Evolutionary conservation across 2,797 vertebrate species (phyloP).

Genomic region (Esox lucius): DNA sequence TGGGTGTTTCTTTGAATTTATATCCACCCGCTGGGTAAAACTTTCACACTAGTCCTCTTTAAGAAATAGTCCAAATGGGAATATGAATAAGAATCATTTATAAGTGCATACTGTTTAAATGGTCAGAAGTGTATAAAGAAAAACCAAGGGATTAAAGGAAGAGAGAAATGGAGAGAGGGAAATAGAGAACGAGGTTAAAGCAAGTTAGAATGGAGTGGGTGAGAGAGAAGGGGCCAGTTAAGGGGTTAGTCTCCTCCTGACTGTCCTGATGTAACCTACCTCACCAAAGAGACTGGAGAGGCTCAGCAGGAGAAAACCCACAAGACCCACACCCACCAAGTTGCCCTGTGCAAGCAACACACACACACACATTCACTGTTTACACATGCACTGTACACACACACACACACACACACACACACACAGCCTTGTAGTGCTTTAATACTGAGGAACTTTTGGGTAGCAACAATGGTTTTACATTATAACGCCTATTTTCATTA

Average conservation of each 20-base stretch:
- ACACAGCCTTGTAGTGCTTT: neutral
- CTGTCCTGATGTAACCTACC: slow-evolving; percentile 56
- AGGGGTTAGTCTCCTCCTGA: slow-evolving; percentile 42
- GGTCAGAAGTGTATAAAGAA: neutral
- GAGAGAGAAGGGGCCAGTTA: slow-evolving; percentile 43
- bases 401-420: neutral
- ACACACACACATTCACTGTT: neutral
- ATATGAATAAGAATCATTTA: slow-evolving; percentile 12
- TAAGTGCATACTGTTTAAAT: neutral
- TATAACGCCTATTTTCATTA: neutral
- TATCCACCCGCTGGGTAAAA: no score
- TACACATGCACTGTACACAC: neutral
- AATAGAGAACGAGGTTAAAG: neutral
- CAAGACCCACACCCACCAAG: slow-evolving; percentile 16
- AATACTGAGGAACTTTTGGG: no score
- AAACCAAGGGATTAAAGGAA: slow-evolving; percentile 2
- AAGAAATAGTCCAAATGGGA: neutral
- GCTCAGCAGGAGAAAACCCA: slow-evolving; percentile 27
- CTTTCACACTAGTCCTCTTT: no score
- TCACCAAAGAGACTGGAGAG: slow-evolving; percentile 27
- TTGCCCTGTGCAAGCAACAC: slow-evolving; percentile 30
- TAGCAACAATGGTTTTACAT: neutral
- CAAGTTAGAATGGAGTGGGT: slow-evolving; percentile 11
- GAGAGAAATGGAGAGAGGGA: slow-evolving; percentile 5
- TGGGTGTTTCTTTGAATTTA: neutral